These are phyloP conservation scores for Meganola albula DNA, from an alignment of 2,888 invertebrate genomes.

Conservation along the genomic window DNA sequence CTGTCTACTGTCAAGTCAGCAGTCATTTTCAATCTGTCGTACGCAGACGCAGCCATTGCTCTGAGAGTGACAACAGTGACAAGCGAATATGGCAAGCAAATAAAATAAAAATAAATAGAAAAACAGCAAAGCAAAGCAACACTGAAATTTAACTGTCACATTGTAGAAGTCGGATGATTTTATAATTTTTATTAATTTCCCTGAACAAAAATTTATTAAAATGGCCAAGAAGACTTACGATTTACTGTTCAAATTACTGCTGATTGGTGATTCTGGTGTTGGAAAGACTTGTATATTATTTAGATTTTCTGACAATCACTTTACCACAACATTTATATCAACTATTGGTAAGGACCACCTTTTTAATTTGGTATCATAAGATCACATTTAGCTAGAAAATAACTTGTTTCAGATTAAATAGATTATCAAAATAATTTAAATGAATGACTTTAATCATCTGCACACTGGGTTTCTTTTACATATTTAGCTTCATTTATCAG, in stretches of 20 bases:
- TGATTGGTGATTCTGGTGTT: conserved; percentile 96
- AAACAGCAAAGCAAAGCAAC: too few relatives aligned
- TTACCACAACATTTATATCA: conserved; percentile 96
- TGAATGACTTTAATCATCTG: too few relatives aligned
- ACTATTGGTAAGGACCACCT: conserved; percentile 88
- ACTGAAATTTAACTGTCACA: conserved; percentile 25
- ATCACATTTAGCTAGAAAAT: conserved; percentile 9
- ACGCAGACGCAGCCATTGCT: too few relatives aligned
- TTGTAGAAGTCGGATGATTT: conserved; percentile 38
- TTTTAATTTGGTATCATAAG: conserved; percentile 31
- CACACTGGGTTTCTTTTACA: too few relatives aligned
- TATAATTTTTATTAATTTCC: conserved; percentile 33
- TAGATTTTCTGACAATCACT: conserved; percentile 96
- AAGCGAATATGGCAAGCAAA: too few relatives aligned
- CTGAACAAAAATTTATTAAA: conserved; percentile 46
- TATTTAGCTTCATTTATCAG: not conserved
- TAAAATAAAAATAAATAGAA: too few relatives aligned
- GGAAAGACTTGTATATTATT: conserved; percentile 97
- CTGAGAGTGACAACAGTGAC: too few relatives aligned
- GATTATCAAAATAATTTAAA: too few relatives aligned
- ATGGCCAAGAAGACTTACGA: conserved; percentile 98
- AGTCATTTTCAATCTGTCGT: too few relatives aligned
- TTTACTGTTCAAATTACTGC: conserved; percentile 92
- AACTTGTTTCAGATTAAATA: too few relatives aligned
- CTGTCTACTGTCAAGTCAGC: too few relatives aligned